Evolutionary conservation across 2,797 vertebrate genomes (phyloP), one percentile per base, ranked within the genome.

Genomic region (Peromyscus melanophrys): DNA sequence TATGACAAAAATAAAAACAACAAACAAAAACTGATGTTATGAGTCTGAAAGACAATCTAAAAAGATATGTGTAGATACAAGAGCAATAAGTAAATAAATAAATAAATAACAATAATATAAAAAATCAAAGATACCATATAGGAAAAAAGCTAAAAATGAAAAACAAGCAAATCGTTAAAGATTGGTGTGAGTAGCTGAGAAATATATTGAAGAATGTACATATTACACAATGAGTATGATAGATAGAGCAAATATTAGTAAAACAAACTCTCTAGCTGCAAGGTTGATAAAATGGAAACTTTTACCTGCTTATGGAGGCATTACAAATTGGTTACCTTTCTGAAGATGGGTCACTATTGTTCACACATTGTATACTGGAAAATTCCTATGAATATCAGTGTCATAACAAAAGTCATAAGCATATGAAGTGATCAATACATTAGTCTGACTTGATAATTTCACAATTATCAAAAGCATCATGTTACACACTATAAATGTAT

Each of bases 201-300:
- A 88, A 43, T 19, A 34, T 6, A 57, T 3, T 0, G 34, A 77
- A 82, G 23, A 31, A 10, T 49, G n/a, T 1, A 86, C 46, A 73
- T 77, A 49, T 4, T 13, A 57, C 19, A 6, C 31, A 82, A 3
- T 27, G 43, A 83, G 52, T 55, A 55, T 55, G 49, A 61, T 25
- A 16, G 6, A 73, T 52, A 59, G 55, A 52, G 12, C 29, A 65
- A 80, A 4, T 57, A 77, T 71, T 43, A 82, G 59, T 31, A 9
- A 65, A 16, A 49, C 2, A n/a, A 91, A 86, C 16, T 14, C n/a
- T 88, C 27, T 23, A n/a, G 10, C 40, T 11, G 8, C 34, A 52
- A 90, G n/a, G 29, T 40, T 71, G 76, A 96, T 37, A 34, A 97
- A 80, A 52, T 23, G 57, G 69, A 69, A 92, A 80, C 16, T 46